phyloP scores from a whole-genome alignment of 2,113 vertebrate genomes.

The Motacilla tschutschensis region DNA sequence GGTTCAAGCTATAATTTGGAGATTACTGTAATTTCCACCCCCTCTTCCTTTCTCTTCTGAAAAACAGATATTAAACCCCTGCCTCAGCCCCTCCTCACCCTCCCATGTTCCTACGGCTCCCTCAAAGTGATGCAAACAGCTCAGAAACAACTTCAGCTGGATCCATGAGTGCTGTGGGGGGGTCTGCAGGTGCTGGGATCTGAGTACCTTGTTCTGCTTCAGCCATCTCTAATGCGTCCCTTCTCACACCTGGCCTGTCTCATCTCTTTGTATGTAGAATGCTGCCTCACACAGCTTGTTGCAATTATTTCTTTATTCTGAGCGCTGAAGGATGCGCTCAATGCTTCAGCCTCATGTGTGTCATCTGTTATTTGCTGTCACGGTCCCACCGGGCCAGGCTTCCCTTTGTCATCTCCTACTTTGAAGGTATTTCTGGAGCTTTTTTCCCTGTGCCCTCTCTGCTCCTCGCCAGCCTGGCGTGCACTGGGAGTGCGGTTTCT shows the following conservation, averaged over 20 bases:
- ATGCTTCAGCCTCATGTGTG: background rate
- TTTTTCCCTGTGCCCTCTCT: background rate
- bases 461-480: background rate
- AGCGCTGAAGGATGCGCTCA: background rate
- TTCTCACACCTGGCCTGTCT: background rate
- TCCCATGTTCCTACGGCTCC: background rate
- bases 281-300: background rate
- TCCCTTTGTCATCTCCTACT: constrained; percentile 21
- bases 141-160: background rate
- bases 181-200: background rate
- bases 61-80: background rate
- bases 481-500: background rate
- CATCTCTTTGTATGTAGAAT: background rate
- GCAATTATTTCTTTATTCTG: constrained; percentile 13
- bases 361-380: background rate
- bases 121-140: background rate
- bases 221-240: background rate
- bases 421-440: constrained; percentile 49
- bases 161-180: background rate
- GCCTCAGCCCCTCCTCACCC: background rate
- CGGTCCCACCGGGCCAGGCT: background rate
- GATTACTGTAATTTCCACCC: background rate
- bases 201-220: background rate
- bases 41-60: background rate
- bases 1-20: background rate